phyloP scores from a whole-genome alignment of 2,888 invertebrate species.

The Linnaemya vulpina region DNA sequence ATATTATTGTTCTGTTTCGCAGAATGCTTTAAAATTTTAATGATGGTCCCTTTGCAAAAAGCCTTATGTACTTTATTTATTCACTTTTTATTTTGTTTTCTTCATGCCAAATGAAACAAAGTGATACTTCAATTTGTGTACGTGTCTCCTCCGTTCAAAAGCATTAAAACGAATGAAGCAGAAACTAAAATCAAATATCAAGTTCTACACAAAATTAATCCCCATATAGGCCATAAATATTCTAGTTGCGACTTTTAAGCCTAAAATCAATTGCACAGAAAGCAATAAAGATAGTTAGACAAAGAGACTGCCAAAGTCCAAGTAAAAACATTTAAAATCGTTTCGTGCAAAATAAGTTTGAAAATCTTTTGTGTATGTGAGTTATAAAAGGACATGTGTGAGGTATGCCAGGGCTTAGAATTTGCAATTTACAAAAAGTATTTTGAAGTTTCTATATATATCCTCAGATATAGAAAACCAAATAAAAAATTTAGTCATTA shows the following conservation, averaged over 20 bases:
- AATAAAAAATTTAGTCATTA: no score
- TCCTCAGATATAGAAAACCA: no score
- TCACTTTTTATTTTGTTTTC: constrained; percentile 15
- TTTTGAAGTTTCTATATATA: no score
- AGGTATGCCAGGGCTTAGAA: no score
- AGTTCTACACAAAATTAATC: constrained; percentile 64
- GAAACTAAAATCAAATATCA: constrained; percentile 69
- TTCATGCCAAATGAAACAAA: not conserved
- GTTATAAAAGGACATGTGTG: no score
- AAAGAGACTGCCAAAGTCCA: not conserved
- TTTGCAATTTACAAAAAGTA: no score
- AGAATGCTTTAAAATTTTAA: no score
- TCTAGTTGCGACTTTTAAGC: constrained; percentile 64
- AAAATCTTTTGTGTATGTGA: not conserved
- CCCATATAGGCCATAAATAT: constrained; percentile 64
- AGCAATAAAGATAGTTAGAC: constrained; percentile 28
- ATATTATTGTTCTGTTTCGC: no score
- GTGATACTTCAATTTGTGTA: not conserved
- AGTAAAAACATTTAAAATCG: not conserved
- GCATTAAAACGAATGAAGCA: constrained; percentile 59
- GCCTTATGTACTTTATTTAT: constrained; percentile 36
- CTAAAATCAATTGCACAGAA: constrained; percentile 4
- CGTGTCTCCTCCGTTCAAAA: constrained; percentile 1
- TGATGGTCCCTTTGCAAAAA: no score
- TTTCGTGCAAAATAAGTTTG: not conserved